Evolutionary conservation across 2,113 vertebrate genomes (phyloP).

Genomic region (Tapirus terrestris): DNA sequence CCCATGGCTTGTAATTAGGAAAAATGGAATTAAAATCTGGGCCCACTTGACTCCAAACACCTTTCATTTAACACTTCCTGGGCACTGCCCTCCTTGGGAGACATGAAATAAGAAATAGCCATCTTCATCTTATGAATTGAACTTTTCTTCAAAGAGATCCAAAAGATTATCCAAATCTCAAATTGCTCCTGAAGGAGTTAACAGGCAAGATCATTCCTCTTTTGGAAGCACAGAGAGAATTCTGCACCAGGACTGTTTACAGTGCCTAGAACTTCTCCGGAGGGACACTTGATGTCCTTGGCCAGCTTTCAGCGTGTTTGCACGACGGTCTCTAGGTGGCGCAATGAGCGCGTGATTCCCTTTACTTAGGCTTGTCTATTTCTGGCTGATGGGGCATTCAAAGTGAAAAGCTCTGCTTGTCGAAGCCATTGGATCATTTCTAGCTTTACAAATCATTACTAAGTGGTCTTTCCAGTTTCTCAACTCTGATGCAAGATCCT

Average conservation of each 20-base stretch:
- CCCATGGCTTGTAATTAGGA: background rate
- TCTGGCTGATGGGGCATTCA: background rate
- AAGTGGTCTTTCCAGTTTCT: background rate
- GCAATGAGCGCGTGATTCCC: background rate
- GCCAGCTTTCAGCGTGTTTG: background rate
- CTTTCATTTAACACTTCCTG: background rate
- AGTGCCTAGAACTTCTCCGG: fast-evolving
- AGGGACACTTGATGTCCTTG: fast-evolving
- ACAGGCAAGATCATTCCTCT: background rate
- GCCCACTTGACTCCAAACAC: background rate
- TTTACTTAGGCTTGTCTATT: fast-evolving
- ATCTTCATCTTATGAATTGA: background rate
- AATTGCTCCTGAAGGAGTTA: background rate
- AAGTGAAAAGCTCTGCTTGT: background rate
- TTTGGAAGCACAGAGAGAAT: background rate
- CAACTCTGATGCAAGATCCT: background rate
- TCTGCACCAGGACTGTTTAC: no score
- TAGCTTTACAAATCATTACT: background rate
- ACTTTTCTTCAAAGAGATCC: background rate
- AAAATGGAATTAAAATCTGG: background rate
- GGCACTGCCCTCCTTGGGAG: background rate
- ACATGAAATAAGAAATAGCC: background rate
- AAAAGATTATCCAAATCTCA: background rate
- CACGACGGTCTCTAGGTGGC: conserved; percentile 5
- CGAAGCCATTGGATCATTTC: background rate